A percentile compares a stretch with the other conserved stretches of the same genome.
Evolutionary conservation across 35 echinoderm and acorn worm genomes (phyloP).

Genomic region (Lytechinus variegatus): DNA sequence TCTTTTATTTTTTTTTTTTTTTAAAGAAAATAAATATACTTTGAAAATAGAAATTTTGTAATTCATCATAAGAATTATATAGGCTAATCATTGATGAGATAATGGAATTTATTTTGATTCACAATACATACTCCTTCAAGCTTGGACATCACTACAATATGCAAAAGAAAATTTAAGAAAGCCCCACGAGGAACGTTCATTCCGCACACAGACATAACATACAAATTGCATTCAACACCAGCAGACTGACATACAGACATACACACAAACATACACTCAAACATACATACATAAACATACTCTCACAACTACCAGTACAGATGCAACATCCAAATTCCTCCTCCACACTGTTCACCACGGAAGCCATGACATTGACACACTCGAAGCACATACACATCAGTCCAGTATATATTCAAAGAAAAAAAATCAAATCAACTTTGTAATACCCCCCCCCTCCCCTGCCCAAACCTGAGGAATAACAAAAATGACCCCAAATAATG

Average conservation of each 20-base stretch:
- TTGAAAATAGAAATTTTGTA: no score
- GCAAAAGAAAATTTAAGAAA: background rate
- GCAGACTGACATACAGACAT: background rate
- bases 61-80: no score
- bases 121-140: background rate
- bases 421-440: background rate
- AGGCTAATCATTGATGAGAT: no score
- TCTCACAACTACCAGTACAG: background rate
- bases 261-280: background rate
- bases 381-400: background rate
- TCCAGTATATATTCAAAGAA: background rate
- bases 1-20: no score
- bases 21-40: no score
- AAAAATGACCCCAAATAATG: no score
- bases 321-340: background rate
- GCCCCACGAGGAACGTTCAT: background rate
- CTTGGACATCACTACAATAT: background rate
- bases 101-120: background rate
- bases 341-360: background rate
- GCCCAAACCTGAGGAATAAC: background rate
- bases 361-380: background rate
- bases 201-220: background rate
- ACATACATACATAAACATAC: background rate
- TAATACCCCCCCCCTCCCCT: background rate
- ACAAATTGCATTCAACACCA: background rate